A percentile compares a stretch with the other conserved stretches of the same genome.
Evolutionary conservation across 2,113 vertebrate genomes (phyloP).

Genomic region (Brachyhypopomus occidentalis): DNA sequence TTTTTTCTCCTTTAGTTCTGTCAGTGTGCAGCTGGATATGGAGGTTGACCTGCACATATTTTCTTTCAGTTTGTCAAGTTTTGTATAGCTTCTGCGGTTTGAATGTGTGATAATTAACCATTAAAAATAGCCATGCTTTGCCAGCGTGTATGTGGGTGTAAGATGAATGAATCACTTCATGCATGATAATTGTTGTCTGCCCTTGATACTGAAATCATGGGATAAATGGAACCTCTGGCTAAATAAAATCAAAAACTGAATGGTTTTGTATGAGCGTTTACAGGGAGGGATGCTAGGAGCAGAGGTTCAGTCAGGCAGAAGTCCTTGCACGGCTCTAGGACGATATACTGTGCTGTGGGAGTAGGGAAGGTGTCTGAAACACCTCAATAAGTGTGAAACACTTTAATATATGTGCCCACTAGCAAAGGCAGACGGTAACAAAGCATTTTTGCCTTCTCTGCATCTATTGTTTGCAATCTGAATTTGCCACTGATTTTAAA

Average conservation of each 20-base stretch:
- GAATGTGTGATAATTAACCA: conserved; percentile 1
- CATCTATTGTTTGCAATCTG: too few species aligned
- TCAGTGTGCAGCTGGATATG: conserved; percentile 22
- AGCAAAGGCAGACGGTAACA: too few species aligned
- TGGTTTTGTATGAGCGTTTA: too few species aligned
- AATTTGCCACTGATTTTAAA: too few species aligned
- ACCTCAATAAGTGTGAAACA: too few species aligned
- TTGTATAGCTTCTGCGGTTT: conserved; percentile 9
- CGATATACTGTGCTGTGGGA: too few species aligned
- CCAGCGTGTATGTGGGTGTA: neutral
- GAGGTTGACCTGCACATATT: conserved; percentile 29
- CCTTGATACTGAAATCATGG: neutral
- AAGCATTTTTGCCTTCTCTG: too few species aligned
- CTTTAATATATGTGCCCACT: too few species aligned
- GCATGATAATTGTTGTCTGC: conserved; percentile 3
- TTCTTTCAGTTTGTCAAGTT: conserved; percentile 10
- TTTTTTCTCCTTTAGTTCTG: conserved; percentile 16
- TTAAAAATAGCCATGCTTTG: conserved; percentile 15
- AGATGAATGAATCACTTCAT: conserved; percentile 22
- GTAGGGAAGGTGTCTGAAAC: too few species aligned
- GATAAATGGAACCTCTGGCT: neutral
- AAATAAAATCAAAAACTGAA: neutral
- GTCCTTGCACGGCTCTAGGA: too few species aligned
- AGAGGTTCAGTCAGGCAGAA: too few species aligned
- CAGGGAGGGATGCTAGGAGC: too few species aligned